Conservation (phyloP, 2,888 invertebrate genomes). For the Macrophya alboannulata region DNA sequence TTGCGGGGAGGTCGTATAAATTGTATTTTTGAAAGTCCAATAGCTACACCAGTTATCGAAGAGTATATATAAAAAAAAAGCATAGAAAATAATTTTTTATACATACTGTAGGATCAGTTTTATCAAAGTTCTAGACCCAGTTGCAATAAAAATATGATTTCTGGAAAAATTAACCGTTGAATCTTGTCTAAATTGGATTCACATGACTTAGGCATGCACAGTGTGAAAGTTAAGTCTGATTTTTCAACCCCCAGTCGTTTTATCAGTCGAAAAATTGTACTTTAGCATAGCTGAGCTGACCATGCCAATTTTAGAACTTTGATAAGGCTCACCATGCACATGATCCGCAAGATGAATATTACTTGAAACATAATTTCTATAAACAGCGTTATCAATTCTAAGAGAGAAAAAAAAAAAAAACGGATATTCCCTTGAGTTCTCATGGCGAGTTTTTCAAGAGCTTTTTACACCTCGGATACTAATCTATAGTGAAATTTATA, state of each 20-base stretch:
- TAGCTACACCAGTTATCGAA: neutral
- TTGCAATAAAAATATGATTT: no score
- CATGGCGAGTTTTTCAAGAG: neutral
- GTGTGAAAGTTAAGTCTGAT: no score
- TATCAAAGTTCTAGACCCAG: no score
- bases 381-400: neutral
- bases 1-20: neutral
- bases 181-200: no score
- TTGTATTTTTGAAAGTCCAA: neutral
- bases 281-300: no score
- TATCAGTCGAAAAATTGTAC: no score
- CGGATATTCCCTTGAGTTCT: neutral
- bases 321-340: no score
- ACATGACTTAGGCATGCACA: no score
- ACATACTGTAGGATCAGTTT: neutral
- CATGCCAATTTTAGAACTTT: no score
- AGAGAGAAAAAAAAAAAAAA: no score
- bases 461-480: slow-evolving; percentile 2
- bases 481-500: neutral
- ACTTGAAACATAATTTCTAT: neutral
- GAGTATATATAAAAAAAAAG: neutral
- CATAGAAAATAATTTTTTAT: neutral
- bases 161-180: no score
- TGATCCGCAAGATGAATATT: neutral
- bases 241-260: no score